A percentile compares a stretch with the other conserved stretches of the same genome.
These are phyloP conservation scores for Etheostoma spectabile DNA, from an alignment of 2,113 vertebrate genomes.

Conservation along the genomic window DNA sequence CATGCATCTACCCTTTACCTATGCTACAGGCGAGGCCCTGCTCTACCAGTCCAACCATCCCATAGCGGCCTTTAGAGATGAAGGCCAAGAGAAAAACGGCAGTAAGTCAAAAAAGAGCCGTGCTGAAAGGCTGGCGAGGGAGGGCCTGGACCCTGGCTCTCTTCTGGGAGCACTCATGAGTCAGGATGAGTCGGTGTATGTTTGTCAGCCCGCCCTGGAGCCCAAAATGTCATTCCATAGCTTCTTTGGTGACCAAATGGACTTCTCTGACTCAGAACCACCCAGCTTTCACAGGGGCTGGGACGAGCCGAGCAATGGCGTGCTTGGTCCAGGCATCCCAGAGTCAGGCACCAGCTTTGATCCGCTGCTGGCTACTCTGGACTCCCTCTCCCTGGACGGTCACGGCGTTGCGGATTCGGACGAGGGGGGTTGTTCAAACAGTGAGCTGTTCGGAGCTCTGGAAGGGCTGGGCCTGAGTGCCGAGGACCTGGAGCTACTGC, in stretches of 20 bases:
- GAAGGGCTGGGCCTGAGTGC: constrained; percentile 85
- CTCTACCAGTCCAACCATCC: constrained; percentile 85
- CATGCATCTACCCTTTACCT: constrained; percentile 88
- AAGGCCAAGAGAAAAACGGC: constrained; percentile 69
- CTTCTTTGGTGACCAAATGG: constrained; percentile 56
- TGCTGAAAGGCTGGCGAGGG: constrained; percentile 64
- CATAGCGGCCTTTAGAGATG: constrained; percentile 71
- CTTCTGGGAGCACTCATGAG: constrained; percentile 79
- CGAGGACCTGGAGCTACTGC: constrained; percentile 86
- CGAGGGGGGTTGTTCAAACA: constrained; percentile 80
- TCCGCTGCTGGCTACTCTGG: constrained; percentile 83
- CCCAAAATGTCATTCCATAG: constrained; percentile 71
- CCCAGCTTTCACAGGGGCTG: constrained; percentile 55
- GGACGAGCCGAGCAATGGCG: constrained; percentile 42
- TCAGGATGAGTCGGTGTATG: constrained; percentile 80
- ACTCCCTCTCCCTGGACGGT: constrained; percentile 80
- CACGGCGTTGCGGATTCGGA: constrained; percentile 54
- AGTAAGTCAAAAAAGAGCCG: constrained; percentile 78
- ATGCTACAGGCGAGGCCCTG: constrained; percentile 87
- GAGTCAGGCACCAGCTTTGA: constrained; percentile 72
- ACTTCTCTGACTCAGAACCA: constrained; percentile 48
- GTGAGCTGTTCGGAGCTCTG: constrained; percentile 81
- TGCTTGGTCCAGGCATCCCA: constrained; percentile 8
- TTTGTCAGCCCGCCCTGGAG: constrained; percentile 74
- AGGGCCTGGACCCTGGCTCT: constrained; percentile 73